A percentile compares a stretch with the other conserved stretches of the same genome.
These are phyloP conservation scores for Poecilia latipinna DNA, from an alignment of 2,113 vertebrate species.

Conservation along the genomic window DNA sequence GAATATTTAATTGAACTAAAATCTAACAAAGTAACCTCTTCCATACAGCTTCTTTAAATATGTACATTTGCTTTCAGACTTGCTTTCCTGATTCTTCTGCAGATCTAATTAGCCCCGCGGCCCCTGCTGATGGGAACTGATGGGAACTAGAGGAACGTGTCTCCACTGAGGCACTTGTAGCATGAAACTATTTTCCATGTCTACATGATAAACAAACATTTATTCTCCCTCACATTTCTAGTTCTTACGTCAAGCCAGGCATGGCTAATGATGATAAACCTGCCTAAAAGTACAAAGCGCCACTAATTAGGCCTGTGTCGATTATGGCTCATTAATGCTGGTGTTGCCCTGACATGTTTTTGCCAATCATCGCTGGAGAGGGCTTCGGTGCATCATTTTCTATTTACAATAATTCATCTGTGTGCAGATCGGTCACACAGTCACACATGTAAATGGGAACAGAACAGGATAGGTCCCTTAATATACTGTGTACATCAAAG, in stretches of 20 bases:
- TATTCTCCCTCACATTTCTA: conserved; percentile 55
- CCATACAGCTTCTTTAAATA: conserved; percentile 30
- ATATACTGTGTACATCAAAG: background rate
- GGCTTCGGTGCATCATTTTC: conserved; percentile 49
- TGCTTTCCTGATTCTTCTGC: conserved; percentile 40
- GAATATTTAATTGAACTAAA: conserved; percentile 38
- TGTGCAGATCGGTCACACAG: background rate
- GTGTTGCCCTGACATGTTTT: conserved; percentile 68
- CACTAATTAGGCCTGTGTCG: conserved; percentile 72
- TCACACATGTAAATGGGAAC: background rate
- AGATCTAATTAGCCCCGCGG: conserved; percentile 57
- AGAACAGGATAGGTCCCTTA: background rate
- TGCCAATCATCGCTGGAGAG: conserved; percentile 55
- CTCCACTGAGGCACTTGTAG: conserved; percentile 52
- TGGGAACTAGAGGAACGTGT: conserved; percentile 33
- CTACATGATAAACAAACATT: conserved; percentile 71
- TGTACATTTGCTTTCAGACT: conserved; percentile 41
- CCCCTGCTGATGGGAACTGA: conserved; percentile 39
- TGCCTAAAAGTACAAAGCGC: conserved; percentile 62
- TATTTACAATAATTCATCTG: conserved; percentile 60
- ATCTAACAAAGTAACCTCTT: background rate
- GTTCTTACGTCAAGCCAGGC: conserved; percentile 50
- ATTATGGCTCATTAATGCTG: conserved; percentile 72
- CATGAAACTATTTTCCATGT: conserved; percentile 76
- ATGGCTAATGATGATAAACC: conserved; percentile 77